These are phyloP conservation scores for Zosterops japonicus DNA, from an alignment of 2,113 vertebrate genomes.

Conservation along the genomic window DNA sequence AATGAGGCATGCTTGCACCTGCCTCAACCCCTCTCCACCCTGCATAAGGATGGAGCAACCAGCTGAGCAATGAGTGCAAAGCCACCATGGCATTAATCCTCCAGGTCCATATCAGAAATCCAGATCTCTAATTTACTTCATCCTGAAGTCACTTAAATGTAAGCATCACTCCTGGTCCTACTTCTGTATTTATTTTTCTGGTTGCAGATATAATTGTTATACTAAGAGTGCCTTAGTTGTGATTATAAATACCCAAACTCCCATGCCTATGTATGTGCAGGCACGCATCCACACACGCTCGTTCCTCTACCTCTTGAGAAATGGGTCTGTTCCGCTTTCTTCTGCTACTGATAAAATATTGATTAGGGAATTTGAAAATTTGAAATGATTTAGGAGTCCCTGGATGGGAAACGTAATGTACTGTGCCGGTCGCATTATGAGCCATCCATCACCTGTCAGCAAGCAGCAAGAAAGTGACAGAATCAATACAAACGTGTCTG, in stretches of 20 bases:
- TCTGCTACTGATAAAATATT: conserved; percentile 79
- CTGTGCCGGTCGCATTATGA: conserved; percentile 72
- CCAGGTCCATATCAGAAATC: neutral
- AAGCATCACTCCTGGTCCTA: neutral
- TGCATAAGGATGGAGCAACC: neutral
- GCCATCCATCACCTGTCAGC: conserved; percentile 81
- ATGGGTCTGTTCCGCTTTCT: conserved; percentile 60
- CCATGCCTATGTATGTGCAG: neutral
- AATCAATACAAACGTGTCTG: conserved; percentile 79
- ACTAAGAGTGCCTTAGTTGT: neutral
- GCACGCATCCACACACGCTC: neutral
- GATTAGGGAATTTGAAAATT: conserved; percentile 83
- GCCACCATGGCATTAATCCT: neutral
- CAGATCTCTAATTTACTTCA: neutral
- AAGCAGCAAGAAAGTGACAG: conserved; percentile 77
- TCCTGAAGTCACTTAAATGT: neutral
- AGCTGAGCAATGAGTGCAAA: neutral
- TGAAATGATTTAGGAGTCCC: conserved; percentile 81
- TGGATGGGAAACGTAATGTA: conserved; percentile 75
- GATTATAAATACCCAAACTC: neutral
- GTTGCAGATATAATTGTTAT: neutral
- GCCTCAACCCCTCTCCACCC: neutral
- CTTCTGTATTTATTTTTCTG: neutral
- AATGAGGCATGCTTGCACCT: neutral
- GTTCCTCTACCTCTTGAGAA: conserved; percentile 45